These are phyloP conservation scores for Lagodon rhomboides DNA, from an alignment of 2,797 vertebrate genomes.

Conservation along the genomic window DNA sequence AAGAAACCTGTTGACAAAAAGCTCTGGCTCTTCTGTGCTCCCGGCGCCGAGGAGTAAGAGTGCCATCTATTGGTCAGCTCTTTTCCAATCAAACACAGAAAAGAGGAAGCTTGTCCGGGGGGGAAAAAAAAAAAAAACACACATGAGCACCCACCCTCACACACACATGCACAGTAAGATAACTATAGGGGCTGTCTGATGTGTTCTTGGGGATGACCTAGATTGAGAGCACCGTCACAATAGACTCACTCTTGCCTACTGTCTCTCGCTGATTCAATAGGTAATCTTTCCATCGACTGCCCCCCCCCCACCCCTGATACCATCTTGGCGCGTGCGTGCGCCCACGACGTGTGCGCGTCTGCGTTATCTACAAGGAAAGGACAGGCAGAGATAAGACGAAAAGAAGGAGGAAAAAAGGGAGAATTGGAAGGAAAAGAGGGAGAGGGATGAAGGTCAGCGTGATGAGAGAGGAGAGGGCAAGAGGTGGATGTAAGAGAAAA, in stretches of 20 bases:
- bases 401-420: slow-evolving; percentile 36
- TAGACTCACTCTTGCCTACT: slow-evolving; percentile 75
- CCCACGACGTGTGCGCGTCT: slow-evolving; percentile 42
- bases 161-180: slow-evolving; percentile 37
- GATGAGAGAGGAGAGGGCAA: slow-evolving; percentile 72
- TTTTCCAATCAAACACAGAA: neutral
- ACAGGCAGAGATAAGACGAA: slow-evolving; percentile 71
- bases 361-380: slow-evolving; percentile 71
- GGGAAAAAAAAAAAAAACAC: slow-evolving; percentile 17
- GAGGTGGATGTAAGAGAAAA: slow-evolving; percentile 57
- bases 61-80: slow-evolving; percentile 82
- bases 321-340: slow-evolving; percentile 63
- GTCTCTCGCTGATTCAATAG: slow-evolving; percentile 79
- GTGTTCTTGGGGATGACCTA: slow-evolving; percentile 76
- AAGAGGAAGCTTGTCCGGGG: neutral
- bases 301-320: slow-evolving; percentile 55
- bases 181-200: slow-evolving; percentile 54
- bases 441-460: slow-evolving; percentile 74
- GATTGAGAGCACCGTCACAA: slow-evolving; percentile 73
- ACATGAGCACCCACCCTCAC: slow-evolving; percentile 31
- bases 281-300: slow-evolving; percentile 81
- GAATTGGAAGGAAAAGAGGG: slow-evolving; percentile 65
- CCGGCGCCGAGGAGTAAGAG: slow-evolving; percentile 72
- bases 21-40: slow-evolving; percentile 34
- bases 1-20: slow-evolving; percentile 77